These are phyloP conservation scores for Drosophila nigromelanica DNA, from an alignment of 1,140 invertebrate species.

Conservation along the genomic window DNA sequence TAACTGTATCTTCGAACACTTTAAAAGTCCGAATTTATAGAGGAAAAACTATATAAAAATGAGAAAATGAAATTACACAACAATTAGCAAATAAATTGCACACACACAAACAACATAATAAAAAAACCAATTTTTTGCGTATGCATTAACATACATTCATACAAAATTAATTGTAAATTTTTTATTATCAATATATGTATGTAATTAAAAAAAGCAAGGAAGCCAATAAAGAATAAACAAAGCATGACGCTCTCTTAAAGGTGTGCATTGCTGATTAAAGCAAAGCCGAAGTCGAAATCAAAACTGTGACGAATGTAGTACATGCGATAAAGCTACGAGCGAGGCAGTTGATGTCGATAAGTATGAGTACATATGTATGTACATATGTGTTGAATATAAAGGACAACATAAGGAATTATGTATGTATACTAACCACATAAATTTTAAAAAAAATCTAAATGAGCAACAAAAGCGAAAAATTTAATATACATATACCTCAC, in stretches of 20 bases:
- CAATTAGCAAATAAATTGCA: constrained; percentile 68
- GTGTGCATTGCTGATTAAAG: not conserved
- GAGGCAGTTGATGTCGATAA: constrained; percentile 16
- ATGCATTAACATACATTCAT: constrained; percentile 43
- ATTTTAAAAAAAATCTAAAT: constrained; percentile 30
- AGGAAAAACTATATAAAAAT: constrained; percentile 21
- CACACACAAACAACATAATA: constrained; percentile 24
- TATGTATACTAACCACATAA: constrained; percentile 47
- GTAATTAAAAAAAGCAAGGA: constrained; percentile 49
- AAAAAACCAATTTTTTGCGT: constrained; percentile 32
- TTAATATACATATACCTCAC: constrained; percentile 31
- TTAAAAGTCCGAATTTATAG: constrained; percentile 77
- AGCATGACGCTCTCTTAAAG: constrained; percentile 5
- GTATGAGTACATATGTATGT: constrained; percentile 11
- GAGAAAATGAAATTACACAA: constrained; percentile 37
- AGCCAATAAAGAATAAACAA: not conserved
- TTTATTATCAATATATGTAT: constrained; percentile 50
- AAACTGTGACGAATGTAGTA: constrained; percentile 33
- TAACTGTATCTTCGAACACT: constrained; percentile 74
- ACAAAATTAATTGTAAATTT: constrained; percentile 54
- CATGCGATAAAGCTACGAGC: constrained; percentile 11
- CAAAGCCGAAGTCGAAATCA: constrained; percentile 32
- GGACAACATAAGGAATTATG: constrained; percentile 35
- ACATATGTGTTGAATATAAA: constrained; percentile 12
- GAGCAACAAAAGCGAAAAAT: constrained; percentile 29